Conservation (phyloP, 2,113 vertebrate genomes). For the Siniperca chuatsi region DNA sequence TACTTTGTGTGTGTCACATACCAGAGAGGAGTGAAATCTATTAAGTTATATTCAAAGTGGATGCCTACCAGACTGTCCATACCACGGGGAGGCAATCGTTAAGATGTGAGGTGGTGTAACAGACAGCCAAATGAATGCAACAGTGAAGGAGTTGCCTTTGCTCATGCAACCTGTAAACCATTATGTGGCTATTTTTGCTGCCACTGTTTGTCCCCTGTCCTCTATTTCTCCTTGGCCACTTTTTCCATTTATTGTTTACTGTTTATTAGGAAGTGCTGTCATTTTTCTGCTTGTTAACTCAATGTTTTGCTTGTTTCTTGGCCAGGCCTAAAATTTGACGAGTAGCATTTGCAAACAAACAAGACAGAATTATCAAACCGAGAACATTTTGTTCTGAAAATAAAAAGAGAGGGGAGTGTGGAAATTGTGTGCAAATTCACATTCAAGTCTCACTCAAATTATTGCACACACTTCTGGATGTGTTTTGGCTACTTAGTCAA, state of each 20-base stretch:
- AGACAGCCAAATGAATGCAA: conserved; percentile 20
- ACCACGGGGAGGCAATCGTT: conserved; percentile 27
- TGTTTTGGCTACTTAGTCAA: neutral
- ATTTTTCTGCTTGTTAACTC: conserved; percentile 26
- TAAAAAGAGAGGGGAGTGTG: neutral
- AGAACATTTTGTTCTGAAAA: neutral
- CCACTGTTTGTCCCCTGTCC: conserved; percentile 13
- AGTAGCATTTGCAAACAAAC: conserved; percentile 36
- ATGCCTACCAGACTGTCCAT: conserved; percentile 13
- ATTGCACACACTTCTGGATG: neutral
- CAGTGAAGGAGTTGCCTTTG: neutral
- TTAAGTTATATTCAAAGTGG: conserved; percentile 25
- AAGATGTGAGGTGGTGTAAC: conserved; percentile 23
- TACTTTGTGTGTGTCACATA: neutral
- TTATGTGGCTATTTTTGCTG: conserved; percentile 13
- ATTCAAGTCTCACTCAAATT: neutral
- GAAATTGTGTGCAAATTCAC: neutral
- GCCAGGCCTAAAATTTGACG: conserved; percentile 10
- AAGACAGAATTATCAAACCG: conserved; percentile 11
- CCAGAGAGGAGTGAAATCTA: conserved; percentile 10
- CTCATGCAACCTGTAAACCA: conserved; percentile 9
- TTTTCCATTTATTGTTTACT: conserved; percentile 11
- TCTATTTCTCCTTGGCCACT: conserved; percentile 6
- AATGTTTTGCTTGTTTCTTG: conserved; percentile 9
- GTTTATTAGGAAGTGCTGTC: conserved; percentile 21